Base-by-base conservation (phyloP, 2,797 vertebrate genomes). In the Trachurus trachurus region DNA sequence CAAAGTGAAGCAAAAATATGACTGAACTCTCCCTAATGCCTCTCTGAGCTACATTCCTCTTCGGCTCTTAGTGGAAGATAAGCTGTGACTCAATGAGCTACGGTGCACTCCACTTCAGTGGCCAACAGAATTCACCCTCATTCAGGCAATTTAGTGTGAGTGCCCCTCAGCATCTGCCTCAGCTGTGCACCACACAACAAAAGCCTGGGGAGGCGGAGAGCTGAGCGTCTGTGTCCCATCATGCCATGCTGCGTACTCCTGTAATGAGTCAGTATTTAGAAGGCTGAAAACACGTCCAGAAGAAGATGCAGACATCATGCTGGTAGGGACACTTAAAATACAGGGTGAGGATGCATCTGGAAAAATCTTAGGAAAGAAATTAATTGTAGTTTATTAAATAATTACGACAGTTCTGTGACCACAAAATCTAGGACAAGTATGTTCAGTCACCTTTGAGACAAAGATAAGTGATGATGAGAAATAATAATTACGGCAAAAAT, bases 141-240 rank as follows among this genome's bases (percentile, higher is more conserved):
- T 92, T 93, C 89, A 90, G 88, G 89, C 92, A 93, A 93, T 95
- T 94, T 92, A 83, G 70, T 75, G 80, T 66, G 78, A 93, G 91
- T 88, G 91, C 89, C 90, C 93, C 90, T 92, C 89, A 94, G 90
- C 94, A 94, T 94, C 91, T 93, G 93, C 86, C 91, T 91, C 88
- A 90, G 92, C 90, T 92, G 92, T 82, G 87, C 82, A 68, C 78
- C 79, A 82, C 87, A 87, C 86, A 85, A 90, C 89, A 93, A 92
- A 93, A 90, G 87, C 90, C 87, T 85, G 87, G 85, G 81, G 87
- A 93, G 81, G 80, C 69, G 39, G 68, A 77, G 83, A 84, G 81
- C 76, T 60, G 85, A 79, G 87, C 47, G 86, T 84, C 86, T 91
- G 90, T 86, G 89, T 84, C 87, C 90, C 89, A 93, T 90, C 89